Conservation (phyloP, 2,113 vertebrate genomes). For the Prunella fulvescens region DNA sequence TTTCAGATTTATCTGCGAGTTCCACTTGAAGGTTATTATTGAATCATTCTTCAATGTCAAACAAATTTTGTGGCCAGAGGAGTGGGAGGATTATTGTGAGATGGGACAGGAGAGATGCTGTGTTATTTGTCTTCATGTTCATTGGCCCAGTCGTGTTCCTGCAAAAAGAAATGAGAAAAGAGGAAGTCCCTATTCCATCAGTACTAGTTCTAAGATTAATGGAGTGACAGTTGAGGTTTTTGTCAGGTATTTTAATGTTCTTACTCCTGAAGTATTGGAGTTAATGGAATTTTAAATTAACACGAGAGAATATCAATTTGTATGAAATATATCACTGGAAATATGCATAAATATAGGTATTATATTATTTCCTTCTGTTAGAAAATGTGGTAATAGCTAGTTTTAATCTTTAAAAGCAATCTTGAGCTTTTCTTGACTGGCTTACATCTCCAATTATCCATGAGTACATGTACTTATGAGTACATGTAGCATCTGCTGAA, state of each 20-base stretch:
- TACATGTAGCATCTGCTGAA: neutral
- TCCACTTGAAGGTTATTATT: neutral
- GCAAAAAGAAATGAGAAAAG: neutral
- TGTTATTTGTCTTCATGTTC: neutral
- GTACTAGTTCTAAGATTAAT: neutral
- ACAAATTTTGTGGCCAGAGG: neutral
- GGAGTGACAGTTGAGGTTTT: neutral
- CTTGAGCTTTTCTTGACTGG: neutral
- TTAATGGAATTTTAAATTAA: constrained; percentile 53
- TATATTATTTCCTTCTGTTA: neutral
- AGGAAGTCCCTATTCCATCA: neutral
- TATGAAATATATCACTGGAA: neutral
- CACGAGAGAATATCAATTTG: neutral
- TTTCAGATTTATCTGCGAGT: neutral
- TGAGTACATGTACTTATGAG: neutral
- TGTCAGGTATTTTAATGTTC: neutral
- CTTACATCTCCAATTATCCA: neutral
- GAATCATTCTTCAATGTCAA: neutral
- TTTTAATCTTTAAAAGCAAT: constrained; percentile 11
- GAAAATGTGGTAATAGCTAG: neutral
- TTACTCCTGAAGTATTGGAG: neutral
- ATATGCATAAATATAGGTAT: constrained; percentile 9
- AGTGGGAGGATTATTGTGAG: neutral
- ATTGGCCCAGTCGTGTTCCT: neutral
- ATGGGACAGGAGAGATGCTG: neutral